Evolutionary conservation across 2,797 vertebrate genomes (phyloP), one percentile per base, ranked within the genome.

Genomic region (Choloepus didactylus): DNA sequence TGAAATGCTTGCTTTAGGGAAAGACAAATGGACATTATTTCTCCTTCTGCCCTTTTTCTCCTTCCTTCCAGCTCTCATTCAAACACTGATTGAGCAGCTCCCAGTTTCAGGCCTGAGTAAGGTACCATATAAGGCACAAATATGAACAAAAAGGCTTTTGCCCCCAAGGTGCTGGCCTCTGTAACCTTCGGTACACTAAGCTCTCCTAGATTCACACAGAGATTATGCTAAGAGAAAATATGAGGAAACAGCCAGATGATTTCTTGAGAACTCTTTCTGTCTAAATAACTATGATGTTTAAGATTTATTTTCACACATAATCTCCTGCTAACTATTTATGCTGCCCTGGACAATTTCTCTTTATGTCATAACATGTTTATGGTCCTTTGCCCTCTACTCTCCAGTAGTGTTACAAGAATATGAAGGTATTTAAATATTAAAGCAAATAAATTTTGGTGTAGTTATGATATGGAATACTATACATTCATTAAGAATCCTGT

Each of bases 371-470:
- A 82, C 29, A 91, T 80, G 31, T 41, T 46, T 77, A 54, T 38
- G 7, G 44, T 72, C 41, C 44, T 91, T 85, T 31, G 16, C 81
- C 27, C 85, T 64, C 69, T 86, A 18, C 23, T 77, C 44, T 77
- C 46, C 73, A 70, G 19, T 92, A 11, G 46, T 76, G 31, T 82
- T 82, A 31, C 35, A 94, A 93, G 46, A 85, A 67, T 80, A 76
- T 70, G n/a, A 92, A 92, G 21, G 23, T 67, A 87, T 64, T 96
- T 93, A 89, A 96, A 87, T 84, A 81, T 51, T 46, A 91, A 89
- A 95, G 35, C 29, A 89, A 91, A 86, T 80, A 87, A 5, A 92
- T 88, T 44, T 62, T 75, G 59, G 80, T 81, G 19, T 76, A 46
- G 6, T 77, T 91, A 85, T 77, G n/a, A 56, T n/a, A 25, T 21